Base-by-base conservation (phyloP, 2,888 invertebrate genomes). In the Drosophila rubida region DNA sequence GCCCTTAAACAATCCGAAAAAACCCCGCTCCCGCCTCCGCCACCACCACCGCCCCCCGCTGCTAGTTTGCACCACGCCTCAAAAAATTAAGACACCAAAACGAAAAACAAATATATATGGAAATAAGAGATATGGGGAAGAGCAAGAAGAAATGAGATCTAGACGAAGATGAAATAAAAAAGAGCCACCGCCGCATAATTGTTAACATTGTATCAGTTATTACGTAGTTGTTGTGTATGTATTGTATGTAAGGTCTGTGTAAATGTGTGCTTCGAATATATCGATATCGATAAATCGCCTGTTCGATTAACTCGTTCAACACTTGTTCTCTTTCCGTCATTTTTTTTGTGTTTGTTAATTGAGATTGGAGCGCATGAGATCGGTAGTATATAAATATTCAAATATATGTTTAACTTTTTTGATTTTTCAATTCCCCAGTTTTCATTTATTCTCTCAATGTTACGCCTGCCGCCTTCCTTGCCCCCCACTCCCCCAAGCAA, bases 201-300 rank as follows among this genome's bases (percentile, higher is more conserved):
- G 82, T 82, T 82, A 82, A 85, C 82, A 85, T 71, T 87, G 79
- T 76, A 76, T 82, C 82, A 85, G 82, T 82, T 82, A 82, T 85
- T 80, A 85, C 69, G 88, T 82, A 82, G 82, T 87, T 82, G 82
- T 82, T 82, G 82, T 82, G 88, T 82, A 87, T 87, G 86, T 82
- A 87, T 82, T 61, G 54, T 54, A 61, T 61, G 61, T 61, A 61
- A 61, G 61, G 76, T 74, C 61, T 75, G 88, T 87, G 73, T 84
- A 82, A 65, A 64, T 80, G 78, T 81, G 75, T 85, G 78, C 78
- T 78, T 23, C 63, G 57, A 42, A 54, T 8, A 32, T n/a, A 19
- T 19, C 19, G 19, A 19, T 19, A 58, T 55, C 42, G 42, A 61
- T 59, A 50, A 22, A 23, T 60, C 61, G 54, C 22, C 46, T 6